Conservation (phyloP, 2,113 vertebrate species). For the Taurulus bubalis region DNA sequence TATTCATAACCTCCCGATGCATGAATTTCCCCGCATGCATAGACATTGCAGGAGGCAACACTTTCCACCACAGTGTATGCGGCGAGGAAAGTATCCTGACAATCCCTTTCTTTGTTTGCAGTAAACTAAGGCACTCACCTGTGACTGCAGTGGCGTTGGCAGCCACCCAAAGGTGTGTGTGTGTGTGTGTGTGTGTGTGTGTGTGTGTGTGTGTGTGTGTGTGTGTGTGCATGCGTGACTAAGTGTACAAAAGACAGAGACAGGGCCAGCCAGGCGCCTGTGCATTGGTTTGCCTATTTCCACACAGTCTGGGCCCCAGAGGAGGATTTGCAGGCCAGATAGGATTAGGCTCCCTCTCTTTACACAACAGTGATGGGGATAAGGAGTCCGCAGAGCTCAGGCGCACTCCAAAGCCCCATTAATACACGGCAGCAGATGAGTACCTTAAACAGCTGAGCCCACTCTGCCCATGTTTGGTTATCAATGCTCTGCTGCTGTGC, state of each 20-base stretch:
- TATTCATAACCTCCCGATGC: constrained; percentile 39
- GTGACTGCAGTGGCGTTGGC: constrained; percentile 75
- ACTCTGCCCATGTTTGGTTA: constrained; percentile 63
- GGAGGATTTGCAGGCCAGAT: constrained; percentile 82
- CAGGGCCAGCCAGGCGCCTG: constrained; percentile 72
- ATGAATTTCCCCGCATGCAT: constrained; percentile 4
- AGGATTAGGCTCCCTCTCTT: constrained; percentile 85
- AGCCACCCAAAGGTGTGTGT: constrained; percentile 51
- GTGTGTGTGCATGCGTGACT: constrained; percentile 10
- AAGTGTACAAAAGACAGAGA: constrained; percentile 61
- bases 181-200: constrained; percentile 27
- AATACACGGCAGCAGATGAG: constrained; percentile 76
- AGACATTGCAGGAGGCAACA: constrained; percentile 24
- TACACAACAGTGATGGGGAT: constrained; percentile 84
- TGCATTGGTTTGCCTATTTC: constrained; percentile 75
- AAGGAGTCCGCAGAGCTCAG: constrained; percentile 76
- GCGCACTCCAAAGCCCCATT: constrained; percentile 79
- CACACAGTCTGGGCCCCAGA: constrained; percentile 76
- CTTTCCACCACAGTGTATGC: constrained; percentile 39
- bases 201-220: constrained; percentile 29
- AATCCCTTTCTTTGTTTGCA: constrained; percentile 79
- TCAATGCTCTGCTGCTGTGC: constrained; percentile 52
- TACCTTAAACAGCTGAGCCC: constrained; percentile 76
- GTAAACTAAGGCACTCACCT: constrained; percentile 81
- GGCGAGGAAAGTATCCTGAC: constrained; percentile 58